These are phyloP conservation scores for Athrips mouffetella DNA, from an alignment of 2,888 invertebrate species.

Conservation along the genomic window DNA sequence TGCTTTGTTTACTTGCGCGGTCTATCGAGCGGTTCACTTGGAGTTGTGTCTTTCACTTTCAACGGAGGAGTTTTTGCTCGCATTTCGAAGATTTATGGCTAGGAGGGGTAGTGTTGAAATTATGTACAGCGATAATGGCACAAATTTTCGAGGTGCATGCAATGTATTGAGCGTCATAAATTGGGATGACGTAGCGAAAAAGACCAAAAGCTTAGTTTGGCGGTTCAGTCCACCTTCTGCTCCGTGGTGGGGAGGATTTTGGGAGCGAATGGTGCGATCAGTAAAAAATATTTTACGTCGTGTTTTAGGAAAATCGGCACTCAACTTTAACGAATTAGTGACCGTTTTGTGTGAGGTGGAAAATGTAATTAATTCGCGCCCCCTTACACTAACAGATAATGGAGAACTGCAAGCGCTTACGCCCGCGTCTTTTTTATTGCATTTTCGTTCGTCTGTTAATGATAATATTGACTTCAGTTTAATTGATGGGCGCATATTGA, in stretches of 20 bases:
- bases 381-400: background rate
- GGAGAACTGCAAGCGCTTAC: background rate
- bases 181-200: background rate
- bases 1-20: conserved; percentile 6
- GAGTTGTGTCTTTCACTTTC: background rate
- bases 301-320: background rate
- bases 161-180: background rate
- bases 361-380: background rate
- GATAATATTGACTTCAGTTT: no score
- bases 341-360: background rate
- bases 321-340: background rate
- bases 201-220: background rate
- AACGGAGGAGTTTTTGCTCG: background rate
- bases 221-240: background rate
- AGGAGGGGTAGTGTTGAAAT: background rate
- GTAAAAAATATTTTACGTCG: background rate
- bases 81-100: background rate
- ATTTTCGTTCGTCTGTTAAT: no score
- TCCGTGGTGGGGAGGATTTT: background rate
- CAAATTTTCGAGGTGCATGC: background rate
- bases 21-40: background rate
- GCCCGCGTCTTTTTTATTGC: background rate
- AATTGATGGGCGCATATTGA: no score
- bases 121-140: conserved; percentile 2
- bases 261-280: background rate